Evolutionary conservation across 2,113 vertebrate genomes (phyloP), one percentile per base, ranked within the genome.

Genomic region (Tympanuchus pallidicinctus): DNA sequence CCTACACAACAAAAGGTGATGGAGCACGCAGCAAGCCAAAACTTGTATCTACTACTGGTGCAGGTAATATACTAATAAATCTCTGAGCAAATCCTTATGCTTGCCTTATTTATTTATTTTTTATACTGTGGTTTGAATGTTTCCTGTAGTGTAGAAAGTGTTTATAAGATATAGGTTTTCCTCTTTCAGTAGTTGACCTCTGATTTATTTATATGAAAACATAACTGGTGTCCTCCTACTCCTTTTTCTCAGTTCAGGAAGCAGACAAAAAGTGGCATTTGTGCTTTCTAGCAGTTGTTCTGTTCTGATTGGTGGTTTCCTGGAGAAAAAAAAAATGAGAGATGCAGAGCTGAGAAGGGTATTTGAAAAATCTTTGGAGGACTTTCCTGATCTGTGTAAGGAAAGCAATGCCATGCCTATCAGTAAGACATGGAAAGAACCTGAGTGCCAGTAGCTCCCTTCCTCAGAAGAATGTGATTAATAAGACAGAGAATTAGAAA

Each of bases 1-100:
- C 99, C 86, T 99, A 99, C 71, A 99, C 99, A 34, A 99, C 99
- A 11, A 99, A 99, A 97, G 99, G 99, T n/a, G 99, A 99, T 7
- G 99, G 99, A 64, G 99, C 99, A 70, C 99, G 99, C 93, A 99
- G 99, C 98, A 99, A 99, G 94, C 98, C 99, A 77, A 99, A 99
- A 96, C 96, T 99, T 40, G 96, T 99, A 89, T 99, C 99, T 87
- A 99, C 99, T 95, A 99, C 98, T 88, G 99, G 99, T 94, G 99
- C 99, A 98, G 99, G 99, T 99, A 98, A 98, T 85, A 17, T 32
- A 59, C 10, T 11, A 1, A 4, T 71, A 71, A 32, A 86, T 70
- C 6, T 65, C 47, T 92, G 25, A 90, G n/a, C 50, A 8, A 70
- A 66, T 74, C 11, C 27, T 76, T 65, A 82, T 13, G 32, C 8